These are phyloP conservation scores for Zaprionus inermis DNA, from an alignment of 1,140 invertebrate genomes.

Conservation along the genomic window DNA sequence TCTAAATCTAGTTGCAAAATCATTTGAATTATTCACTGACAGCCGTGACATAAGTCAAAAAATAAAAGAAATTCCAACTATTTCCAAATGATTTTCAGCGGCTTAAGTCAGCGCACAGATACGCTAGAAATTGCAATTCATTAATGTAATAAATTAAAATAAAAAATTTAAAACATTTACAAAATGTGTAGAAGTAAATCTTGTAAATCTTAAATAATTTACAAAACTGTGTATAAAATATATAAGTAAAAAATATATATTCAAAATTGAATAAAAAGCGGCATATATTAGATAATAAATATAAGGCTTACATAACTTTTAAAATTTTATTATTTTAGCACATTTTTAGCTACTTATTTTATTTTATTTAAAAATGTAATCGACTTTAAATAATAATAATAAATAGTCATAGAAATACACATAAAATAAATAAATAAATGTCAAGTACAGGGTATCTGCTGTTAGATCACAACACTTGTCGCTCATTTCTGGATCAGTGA, in stretches of 20 bases:
- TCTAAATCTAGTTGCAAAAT: constrained; percentile 65
- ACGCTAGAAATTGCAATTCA: constrained; percentile 1
- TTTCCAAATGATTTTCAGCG: background rate
- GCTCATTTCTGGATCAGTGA: constrained; percentile 1
- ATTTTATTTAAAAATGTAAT: too few species aligned
- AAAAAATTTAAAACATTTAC: background rate
- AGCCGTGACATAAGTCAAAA: constrained; percentile 58
- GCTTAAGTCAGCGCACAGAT: background rate
- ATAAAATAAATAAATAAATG: background rate
- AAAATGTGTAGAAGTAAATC: too few species aligned
- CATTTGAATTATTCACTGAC: constrained; percentile 64
- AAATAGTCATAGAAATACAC: background rate
- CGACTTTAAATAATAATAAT: too few species aligned
- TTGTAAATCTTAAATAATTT: too few species aligned
- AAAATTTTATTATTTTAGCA: too few species aligned
- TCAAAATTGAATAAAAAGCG: too few species aligned
- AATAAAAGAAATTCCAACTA: constrained; percentile 28
- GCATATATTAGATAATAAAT: too few species aligned
- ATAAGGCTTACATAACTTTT: too few species aligned
- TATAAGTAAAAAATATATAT: too few species aligned
- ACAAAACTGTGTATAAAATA: too few species aligned
- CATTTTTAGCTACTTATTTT: too few species aligned
- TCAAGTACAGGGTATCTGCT: background rate
- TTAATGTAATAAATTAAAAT: background rate
- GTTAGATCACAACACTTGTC: background rate